A percentile compares a stretch with the other conserved stretches of the same genome.
Conservation (phyloP, 2,888 invertebrate species). For the Mayetiola destructor region DNA sequence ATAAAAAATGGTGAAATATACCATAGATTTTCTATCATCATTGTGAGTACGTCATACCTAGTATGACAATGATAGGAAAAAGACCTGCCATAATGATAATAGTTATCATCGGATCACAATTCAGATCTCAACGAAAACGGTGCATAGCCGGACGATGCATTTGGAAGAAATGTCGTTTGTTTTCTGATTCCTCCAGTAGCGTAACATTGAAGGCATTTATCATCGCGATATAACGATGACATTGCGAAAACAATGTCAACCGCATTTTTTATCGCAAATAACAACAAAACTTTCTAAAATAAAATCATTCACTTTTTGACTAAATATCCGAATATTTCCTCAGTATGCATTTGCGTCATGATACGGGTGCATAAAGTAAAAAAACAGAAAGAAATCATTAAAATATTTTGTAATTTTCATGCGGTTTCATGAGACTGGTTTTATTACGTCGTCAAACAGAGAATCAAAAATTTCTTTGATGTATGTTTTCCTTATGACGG, state of each 20-base stretch:
- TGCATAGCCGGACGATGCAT: too few relatives aligned
- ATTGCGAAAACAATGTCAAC: neutral
- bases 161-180: too few relatives aligned
- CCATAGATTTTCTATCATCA: too few relatives aligned
- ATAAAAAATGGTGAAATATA: too few relatives aligned
- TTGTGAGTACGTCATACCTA: too few relatives aligned
- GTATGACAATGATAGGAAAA: too few relatives aligned
- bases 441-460: neutral
- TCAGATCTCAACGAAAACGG: too few relatives aligned
- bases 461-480: neutral
- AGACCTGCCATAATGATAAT: too few relatives aligned
- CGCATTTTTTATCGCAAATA: neutral
- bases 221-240: neutral
- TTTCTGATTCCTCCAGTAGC: too few relatives aligned
- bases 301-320: slow-evolving; percentile 1
- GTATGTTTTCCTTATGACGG: neutral
- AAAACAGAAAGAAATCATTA: neutral
- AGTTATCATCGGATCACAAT: too few relatives aligned
- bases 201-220: too few relatives aligned
- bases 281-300: neutral
- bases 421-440: neutral
- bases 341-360: neutral
- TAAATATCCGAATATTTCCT: neutral
- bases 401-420: slow-evolving; percentile 1
- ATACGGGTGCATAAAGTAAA: neutral